Evolutionary conservation across 2,888 invertebrate genomes (phyloP), one percentile per base, ranked within the genome.

Genomic region (Parochlus steinenii): DNA sequence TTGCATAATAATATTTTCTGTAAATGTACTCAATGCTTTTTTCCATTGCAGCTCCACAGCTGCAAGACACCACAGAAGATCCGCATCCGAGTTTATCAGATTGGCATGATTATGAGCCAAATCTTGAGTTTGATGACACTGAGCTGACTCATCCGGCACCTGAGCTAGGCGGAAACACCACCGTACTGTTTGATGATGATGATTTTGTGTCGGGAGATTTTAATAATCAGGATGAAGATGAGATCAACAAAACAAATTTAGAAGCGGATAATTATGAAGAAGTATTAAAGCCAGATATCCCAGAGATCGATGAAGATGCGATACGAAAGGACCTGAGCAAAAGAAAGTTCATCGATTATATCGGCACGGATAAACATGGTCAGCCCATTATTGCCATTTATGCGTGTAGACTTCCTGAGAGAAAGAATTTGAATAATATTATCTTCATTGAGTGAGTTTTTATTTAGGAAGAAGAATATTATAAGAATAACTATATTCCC

Each of bases 331-430:
- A 36, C 31, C 22, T 35, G 39, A 30, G 29, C 14, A 36, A 36
- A 14, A 20, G 36, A 17, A 55, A 54, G 46, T 54, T 63, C n/a
- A 64, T 65, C 28, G 71, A 71, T 47, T 73, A 75, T 19, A 63
- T 69, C 2, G 74, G 74, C 1, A 74, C 74, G 40, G 71, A 72
- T 45, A 66, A 65, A 37, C 62, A 80, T 47, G 95, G 95, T 14
- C 72, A 95, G 43, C 87, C 95, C 55, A 81, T 98, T 47, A 90
- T 98, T 49, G 86, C 93, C 27, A 81, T 98, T 37, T 95, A 92
- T 41, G 95, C 98, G 6, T 95, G 92, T 58, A 56, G 64, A 17
- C 56, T 71, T 41, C 89, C 89, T 2, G 72, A 76, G 31, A 82
- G 75, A 53, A 79, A 77, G 51, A 75, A 75, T 41, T 57, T 83